These are phyloP conservation scores for Lota lota DNA, from an alignment of 2,113 vertebrate genomes.

Conservation along the genomic window DNA sequence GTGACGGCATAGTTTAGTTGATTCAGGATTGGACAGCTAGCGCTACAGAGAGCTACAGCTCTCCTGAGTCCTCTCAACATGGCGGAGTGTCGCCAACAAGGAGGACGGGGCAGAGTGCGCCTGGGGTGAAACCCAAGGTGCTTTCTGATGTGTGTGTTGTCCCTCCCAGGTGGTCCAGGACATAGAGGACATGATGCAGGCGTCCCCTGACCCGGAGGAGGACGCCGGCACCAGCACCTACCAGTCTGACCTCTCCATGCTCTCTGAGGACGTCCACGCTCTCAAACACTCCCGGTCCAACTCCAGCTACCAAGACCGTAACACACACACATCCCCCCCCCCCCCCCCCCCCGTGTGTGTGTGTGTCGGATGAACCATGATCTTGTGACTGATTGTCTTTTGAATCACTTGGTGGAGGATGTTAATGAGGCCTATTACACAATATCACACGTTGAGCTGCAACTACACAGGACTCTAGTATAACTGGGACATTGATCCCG, in stretches of 20 bases:
- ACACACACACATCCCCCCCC: too few relatives aligned
- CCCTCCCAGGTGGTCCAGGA: slow-evolving; percentile 88
- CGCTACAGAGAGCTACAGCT: too few relatives aligned
- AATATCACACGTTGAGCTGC: too few relatives aligned
- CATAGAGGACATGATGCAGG: slow-evolving; percentile 98
- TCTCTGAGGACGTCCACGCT: slow-evolving; percentile 87
- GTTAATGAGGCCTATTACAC: slow-evolving; percentile 1
- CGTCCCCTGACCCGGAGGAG: slow-evolving; percentile 91
- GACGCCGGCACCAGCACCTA: slow-evolving; percentile 85
- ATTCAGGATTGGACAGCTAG: too few relatives aligned
- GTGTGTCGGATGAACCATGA: not conserved
- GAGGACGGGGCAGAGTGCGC: too few relatives aligned
- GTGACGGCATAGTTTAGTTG: too few relatives aligned
- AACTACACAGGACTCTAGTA: too few relatives aligned
- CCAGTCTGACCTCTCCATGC: slow-evolving; percentile 85
- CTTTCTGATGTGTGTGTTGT: not conserved
- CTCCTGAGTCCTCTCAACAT: too few relatives aligned
- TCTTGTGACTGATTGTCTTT: not conserved
- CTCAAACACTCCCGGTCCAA: slow-evolving; percentile 83
- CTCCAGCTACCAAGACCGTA: slow-evolving; percentile 88
- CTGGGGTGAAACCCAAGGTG: not conserved
- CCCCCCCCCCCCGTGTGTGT: not conserved
- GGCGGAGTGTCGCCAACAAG: too few relatives aligned
- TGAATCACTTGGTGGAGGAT: not conserved
- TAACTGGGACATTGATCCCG: too few relatives aligned